Base-by-base conservation (phyloP, 2,888 invertebrate genomes). In the Ennomos quercinarius region DNA sequence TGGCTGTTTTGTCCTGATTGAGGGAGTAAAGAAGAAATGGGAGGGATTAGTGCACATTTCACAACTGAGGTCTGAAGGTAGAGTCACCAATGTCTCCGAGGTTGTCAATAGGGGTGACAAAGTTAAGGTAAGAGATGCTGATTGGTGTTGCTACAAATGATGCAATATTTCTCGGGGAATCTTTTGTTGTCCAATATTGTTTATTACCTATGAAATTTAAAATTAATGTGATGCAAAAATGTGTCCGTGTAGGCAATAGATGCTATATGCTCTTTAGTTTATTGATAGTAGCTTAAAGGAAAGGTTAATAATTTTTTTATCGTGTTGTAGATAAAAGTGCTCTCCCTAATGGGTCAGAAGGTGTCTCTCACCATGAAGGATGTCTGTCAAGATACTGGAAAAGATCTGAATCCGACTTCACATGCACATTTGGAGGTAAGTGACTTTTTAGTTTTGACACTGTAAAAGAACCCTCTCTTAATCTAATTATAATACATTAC, bases 41-140 rank as follows among this genome's bases (percentile, higher is more conserved):
- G 99, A 99, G 84, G 99, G 99, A 0, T 93, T 99, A 0, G 99
- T 99, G 1, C 99, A 99, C 80, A 99, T 99, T 74, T 99, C 99
- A 0, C 97, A 99, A 85, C 87, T 99, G 39, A 93, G 99, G 44
- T 94, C 98, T 0, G 99, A 99, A 87, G 99, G 99, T 0, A 94
- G 99, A 61, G 99, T 99, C 9, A 97, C 97, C 0, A 97, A 97
- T 86, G 99, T 99, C 0, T 95, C 97, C 0, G 99, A 99, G 87
- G 98, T 99, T 6, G 98, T 99, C 0, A 94, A 95, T 13, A 94
- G 98, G 67, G 98, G 98, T 0, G 96, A 97, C 71, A 96, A 95
- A 89, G 98, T 99, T 0, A 96, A 96, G 89, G 97, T 97, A 78
- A 82, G 81, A 53, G 12, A 11, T 12, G 41, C 9, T 27, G 10